Percentiles rank a stretch among this genome's conserved stretches.
phyloP scores from a whole-genome alignment of 2,888 invertebrate species.

The Tachina fera region DNA sequence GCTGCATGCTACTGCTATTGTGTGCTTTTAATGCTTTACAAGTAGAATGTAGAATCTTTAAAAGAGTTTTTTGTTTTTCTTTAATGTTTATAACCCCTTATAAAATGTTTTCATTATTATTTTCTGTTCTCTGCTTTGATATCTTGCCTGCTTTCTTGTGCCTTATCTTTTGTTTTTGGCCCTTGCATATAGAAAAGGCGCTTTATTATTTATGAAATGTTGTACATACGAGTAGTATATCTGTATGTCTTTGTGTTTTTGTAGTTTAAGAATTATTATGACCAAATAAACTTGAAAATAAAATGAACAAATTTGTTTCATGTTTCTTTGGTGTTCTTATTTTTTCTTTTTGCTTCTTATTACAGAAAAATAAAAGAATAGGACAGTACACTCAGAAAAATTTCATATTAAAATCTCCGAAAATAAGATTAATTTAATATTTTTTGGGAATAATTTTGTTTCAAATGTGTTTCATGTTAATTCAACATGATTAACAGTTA shows the following conservation, averaged over 20 bases:
- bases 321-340: constrained; percentile 1
- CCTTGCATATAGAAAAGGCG: constrained; percentile 30
- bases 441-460: too few species aligned
- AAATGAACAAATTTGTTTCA: constrained; percentile 33
- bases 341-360: neutral
- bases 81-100: neutral
- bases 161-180: constrained; percentile 15
- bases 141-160: constrained; percentile 8
- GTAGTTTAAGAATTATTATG: constrained; percentile 52
- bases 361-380: neutral
- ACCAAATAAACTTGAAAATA: constrained; percentile 52
- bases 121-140: constrained; percentile 11
- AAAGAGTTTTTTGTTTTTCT: neutral
- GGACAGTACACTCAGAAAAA: neutral
- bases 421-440: neutral
- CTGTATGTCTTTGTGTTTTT: neutral
- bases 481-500: too few species aligned
- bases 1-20: neutral
- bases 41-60: neutral
- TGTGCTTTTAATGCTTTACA: neutral
- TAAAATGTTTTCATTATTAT: constrained; percentile 8
- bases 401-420: neutral
- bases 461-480: too few species aligned
- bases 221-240: constrained; percentile 5
- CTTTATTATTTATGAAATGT: constrained; percentile 67